Evolutionary conservation across 1,140 invertebrate species (phyloP), one percentile per base, ranked within the genome.

Genomic region (Drosophila persimilis): DNA sequence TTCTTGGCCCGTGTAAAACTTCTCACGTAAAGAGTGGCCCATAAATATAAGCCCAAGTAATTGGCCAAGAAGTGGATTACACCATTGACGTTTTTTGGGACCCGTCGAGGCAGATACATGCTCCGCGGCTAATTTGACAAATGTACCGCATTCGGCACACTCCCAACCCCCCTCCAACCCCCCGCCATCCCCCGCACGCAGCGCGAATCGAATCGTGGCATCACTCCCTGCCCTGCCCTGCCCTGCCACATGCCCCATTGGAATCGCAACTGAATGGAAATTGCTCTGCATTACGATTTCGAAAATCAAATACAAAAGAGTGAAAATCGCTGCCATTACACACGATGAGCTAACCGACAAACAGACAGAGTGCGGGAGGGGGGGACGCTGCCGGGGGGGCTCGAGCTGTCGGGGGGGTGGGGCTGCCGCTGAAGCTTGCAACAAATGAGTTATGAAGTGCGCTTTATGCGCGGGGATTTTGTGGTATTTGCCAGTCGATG

Each of bases 361-460:
- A 57, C 48, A 67, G 75, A 71, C 53, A 61, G 15, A 31, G 31
- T 31, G 31, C 31, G 20, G 11, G 11, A 2, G 24, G 13, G 45
- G 47, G 22, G 56, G 15, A 11, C 31, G 4, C 24, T 26, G 24
- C 3, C 4, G 24, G 24, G 15, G 39, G 24, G 3, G 26, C 6
- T 24, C 35, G 45, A 13, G 15, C 15, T 15, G 15, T 15, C 15
- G 15, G 8, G 22, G 0, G 31, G 35, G 24, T 64, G 29, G 11
- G 46, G 35, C 8, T 47, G 24, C 41, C 41, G 24, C 45, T 22
- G 51, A 31, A 46, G 44, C 35, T 22, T 45, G 54, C 70, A 59
- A 71, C 70, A 81, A 86, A 88, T 88, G 78, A 86, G 83, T 88
- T 86, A 86, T 86, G 73, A 86, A 88, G 65, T 83, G 50, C 43